Percentiles rank a stretch among this genome's conserved stretches.
Evolutionary conservation across 1,140 invertebrate species (phyloP).

Genomic region (Papilio dardanus): DNA sequence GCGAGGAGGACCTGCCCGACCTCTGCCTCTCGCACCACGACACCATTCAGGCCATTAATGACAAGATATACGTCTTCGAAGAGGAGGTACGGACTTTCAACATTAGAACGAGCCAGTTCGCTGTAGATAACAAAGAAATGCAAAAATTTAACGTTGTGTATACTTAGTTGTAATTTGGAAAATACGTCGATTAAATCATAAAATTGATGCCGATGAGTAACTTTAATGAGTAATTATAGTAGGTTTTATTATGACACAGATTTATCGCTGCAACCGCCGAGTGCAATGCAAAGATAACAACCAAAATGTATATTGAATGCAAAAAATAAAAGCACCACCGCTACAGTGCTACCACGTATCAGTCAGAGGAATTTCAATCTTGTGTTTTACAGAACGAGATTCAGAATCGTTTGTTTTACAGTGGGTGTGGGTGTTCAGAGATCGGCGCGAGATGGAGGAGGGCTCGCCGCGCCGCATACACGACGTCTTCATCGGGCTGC

Average conservation of each 20-base stretch:
- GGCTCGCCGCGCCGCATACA: slow-evolving; percentile 85
- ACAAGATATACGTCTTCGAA: slow-evolving; percentile 90
- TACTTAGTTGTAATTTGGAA: background rate
- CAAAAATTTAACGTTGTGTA: too few species aligned
- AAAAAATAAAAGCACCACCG: background rate
- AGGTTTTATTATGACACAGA: background rate
- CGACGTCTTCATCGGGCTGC: slow-evolving; percentile 85
- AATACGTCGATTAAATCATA: background rate
- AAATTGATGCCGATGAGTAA: background rate
- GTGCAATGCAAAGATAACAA: background rate
- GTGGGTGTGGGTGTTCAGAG: slow-evolving; percentile 85
- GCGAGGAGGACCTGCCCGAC: slow-evolving; percentile 68
- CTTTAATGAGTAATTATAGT: background rate
- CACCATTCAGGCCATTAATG: slow-evolving; percentile 86
- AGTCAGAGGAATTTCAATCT: background rate
- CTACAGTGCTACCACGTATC: background rate
- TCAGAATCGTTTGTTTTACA: slow-evolving; percentile 35
- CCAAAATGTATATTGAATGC: background rate
- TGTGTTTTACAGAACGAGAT: background rate
- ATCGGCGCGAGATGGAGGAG: slow-evolving; percentile 77
- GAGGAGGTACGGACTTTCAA: slow-evolving; percentile 81
- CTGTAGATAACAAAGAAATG: too few species aligned
- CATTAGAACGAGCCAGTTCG: background rate
- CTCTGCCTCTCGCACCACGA: slow-evolving; percentile 87
- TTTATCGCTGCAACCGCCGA: background rate